phyloP scores from a whole-genome alignment of 2,888 invertebrate species.

The Phalera bucephala region DNA sequence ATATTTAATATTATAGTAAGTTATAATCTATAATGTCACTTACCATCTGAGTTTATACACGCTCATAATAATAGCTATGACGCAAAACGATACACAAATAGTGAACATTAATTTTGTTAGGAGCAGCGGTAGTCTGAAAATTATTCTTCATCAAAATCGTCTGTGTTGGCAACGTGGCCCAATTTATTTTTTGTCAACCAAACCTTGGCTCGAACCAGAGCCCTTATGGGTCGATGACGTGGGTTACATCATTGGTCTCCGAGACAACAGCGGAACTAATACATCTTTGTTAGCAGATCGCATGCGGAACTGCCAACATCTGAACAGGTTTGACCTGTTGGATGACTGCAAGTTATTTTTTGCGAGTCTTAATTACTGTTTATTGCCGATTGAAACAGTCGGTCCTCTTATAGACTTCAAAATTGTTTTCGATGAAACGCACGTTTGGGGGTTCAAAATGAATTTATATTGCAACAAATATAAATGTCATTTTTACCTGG shows the following conservation, averaged over 20 bases:
- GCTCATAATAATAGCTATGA: background rate
- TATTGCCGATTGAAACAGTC: background rate
- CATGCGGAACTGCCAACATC: constrained; percentile 1
- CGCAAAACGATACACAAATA: constrained; percentile 1
- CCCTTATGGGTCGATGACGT: constrained; percentile 31
- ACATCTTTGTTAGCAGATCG: constrained; percentile 1
- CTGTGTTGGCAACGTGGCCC: constrained; percentile 20
- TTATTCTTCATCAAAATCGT: constrained; percentile 11
- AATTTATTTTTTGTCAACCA: constrained; percentile 30
- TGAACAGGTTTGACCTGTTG: background rate
- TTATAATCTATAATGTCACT: no score
- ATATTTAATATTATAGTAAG: no score
- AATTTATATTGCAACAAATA: background rate
- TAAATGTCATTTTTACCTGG: no score
- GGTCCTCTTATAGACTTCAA: background rate
- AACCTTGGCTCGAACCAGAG: constrained; percentile 25
- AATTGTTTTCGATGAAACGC: background rate
- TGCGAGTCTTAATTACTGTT: background rate
- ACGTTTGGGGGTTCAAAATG: no score
- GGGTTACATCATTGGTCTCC: constrained; percentile 18
- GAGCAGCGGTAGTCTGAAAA: constrained; percentile 7
- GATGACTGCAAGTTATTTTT: background rate
- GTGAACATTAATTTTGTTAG: constrained; percentile 7
- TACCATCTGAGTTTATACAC: no score
- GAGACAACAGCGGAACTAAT: constrained; percentile 11